Base-by-base conservation (phyloP, 2,888 invertebrate species). In the Odontocolon sp. region DNA sequence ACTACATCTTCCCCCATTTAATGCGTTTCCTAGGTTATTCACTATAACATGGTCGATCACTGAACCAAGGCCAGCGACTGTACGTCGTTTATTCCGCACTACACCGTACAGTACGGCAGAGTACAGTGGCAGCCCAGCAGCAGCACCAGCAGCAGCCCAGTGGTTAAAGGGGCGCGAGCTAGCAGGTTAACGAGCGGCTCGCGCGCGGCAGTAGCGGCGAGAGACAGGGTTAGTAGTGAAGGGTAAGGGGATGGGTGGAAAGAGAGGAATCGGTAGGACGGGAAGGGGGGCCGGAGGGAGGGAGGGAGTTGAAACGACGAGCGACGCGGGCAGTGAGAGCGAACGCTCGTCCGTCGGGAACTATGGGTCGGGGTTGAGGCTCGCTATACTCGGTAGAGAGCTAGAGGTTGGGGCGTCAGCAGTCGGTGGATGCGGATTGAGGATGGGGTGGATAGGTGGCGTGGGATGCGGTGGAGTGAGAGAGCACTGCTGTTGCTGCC, bases 101-200 rank as follows among this genome's bases (percentile, higher is more conserved):
- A n/a, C 6, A 11, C 8, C 1, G 16, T 16, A 14, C 6, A 42
- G 33, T 33, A 40, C 14, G 28, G 18, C n/a, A 52, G 18, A 33
- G 47, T 45, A 54, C 26, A 76, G 56, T 59, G 57, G 45, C 54
- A 67, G 79, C 72, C 73, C 72, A 75, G 64, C n/a, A n/a, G n/a
- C n/a, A n/a, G n/a, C n/a, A n/a, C n/a, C n/a, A n/a, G n/a, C n/a
- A 63, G 78, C 57, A 80, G 77, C 77, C 70, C 66, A 71, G 82
- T 80, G 84, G 86, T 87, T 86, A 84, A 83, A 83, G 83, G 83
- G 84, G 87, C 72, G 77, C 72, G 78, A 84, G 88, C 87, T 86
- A 87, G 87, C 89, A 89, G 89, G 89, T 90, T 90, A 89, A 89
- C 89, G 89, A 89, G 89, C 87, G 87, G 87, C 88, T 89, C 88